Percentiles rank a stretch among this genome's conserved stretches.
These are phyloP conservation scores for Melanotaenia nigrans DNA, from an alignment of 2,797 vertebrate species.

Conservation along the genomic window DNA sequence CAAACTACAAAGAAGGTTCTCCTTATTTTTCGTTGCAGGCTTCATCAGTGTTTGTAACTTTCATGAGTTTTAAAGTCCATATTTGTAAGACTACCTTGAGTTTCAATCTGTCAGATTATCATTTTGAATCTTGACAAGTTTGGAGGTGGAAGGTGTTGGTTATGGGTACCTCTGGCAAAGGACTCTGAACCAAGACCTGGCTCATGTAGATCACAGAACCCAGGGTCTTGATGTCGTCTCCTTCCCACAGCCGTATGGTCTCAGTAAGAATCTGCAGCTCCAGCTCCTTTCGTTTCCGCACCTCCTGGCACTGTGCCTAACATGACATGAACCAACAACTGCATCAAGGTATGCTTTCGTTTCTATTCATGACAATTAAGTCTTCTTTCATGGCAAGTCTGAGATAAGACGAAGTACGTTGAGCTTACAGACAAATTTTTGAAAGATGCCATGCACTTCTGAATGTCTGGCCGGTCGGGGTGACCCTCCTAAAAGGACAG, in stretches of 20 bases:
- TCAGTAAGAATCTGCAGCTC: conserved; percentile 97
- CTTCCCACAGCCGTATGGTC: conserved; percentile 96
- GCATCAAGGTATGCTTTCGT: background rate
- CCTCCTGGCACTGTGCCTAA: conserved; percentile 96
- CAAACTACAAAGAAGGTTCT: background rate
- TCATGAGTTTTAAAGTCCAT: background rate
- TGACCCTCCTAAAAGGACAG: conserved; percentile 87
- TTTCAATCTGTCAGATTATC: background rate
- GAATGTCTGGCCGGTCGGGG: conserved; percentile 92
- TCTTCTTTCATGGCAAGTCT: background rate
- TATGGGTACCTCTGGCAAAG: conserved; percentile 90
- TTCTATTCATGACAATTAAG: background rate
- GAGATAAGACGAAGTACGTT: conserved; percentile 16
- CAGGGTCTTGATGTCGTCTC: conserved; percentile 94
- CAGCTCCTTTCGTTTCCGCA: conserved; percentile 95
- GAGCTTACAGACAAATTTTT: conserved; percentile 93
- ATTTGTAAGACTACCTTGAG: background rate
- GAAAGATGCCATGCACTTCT: conserved; percentile 95
- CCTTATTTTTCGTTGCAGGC: background rate
- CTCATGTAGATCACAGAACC: conserved; percentile 95
- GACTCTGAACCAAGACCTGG: conserved; percentile 93
- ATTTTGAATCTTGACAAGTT: background rate
- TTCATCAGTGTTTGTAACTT: background rate
- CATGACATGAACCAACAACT: conserved; percentile 4
- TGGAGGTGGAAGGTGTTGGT: background rate